Base-by-base conservation (phyloP, 2,888 invertebrate species). In the Clunio marinus region DNA sequence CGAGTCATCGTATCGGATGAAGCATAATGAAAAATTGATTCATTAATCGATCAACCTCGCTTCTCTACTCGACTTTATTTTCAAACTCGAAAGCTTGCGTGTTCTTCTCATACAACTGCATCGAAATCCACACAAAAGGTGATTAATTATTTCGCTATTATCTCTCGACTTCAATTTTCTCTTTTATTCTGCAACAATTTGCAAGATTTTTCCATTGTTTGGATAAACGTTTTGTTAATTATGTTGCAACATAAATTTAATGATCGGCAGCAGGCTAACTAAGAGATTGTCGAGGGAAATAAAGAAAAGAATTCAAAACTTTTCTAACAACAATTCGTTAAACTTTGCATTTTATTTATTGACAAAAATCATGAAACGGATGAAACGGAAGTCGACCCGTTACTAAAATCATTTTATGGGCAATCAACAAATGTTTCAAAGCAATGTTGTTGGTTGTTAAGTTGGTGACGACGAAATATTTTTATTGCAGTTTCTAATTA, bases 301-400 rank as follows among this genome's bases (percentile, higher is more conserved):
- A 28, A 32, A 63, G 24, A 10, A 15, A 32, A 5, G 62, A 63
- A 17, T 45, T 45, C 45, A 63, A 22, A 57, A 57, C 17, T 27
- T 27, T 27, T 27, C 25, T 57, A 63, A 63, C 28, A 46, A 55
- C 55, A 66, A 66, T 66, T 66, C 35, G 51, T 55, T 45, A 22
- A 37, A 45, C n/a, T 60, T n/a, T 25, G 17, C 63, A 25, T 63
- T 41, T 63, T n/a, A n/a, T n/a, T 63, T 35, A 65, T 28, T 65
- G 45, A 62, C 25, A 13, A 51, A 51, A 62, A 65, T 10, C 20
- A 65, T 28, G 17, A 41, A 65, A 65, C 68, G 58, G 68, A 68
- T 58, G 68, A 22, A 55, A 58, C 68, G 68, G 68, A 68, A 68
- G 41, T 58, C n/a, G 25, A 57, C 57, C 68, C 68, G 68, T 68